A percentile compares a stretch with the other conserved stretches of the same genome.
Conservation (phyloP, 2,113 vertebrate species). For the Tetrao urogallus region DNA sequence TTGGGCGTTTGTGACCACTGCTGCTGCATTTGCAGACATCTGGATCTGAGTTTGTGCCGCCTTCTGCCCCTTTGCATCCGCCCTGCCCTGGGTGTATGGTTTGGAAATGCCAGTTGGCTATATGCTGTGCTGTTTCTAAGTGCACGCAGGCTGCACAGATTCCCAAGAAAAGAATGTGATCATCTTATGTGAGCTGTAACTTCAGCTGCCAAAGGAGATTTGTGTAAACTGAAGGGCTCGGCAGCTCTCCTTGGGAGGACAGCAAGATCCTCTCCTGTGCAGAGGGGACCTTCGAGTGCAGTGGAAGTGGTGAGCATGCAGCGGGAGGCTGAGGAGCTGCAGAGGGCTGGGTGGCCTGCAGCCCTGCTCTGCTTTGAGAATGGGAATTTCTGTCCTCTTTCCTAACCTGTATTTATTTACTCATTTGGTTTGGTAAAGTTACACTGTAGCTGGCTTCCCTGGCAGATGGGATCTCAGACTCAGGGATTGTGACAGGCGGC, state of each 20-base stretch:
- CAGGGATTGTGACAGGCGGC: accelerated
- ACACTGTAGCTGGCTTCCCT: accelerated
- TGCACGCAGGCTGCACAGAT: background rate
- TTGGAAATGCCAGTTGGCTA: background rate
- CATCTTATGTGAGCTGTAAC: background rate
- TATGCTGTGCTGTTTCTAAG: background rate
- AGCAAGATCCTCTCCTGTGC: accelerated
- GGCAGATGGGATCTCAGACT: background rate
- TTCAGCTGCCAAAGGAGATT: background rate
- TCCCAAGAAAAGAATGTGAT: background rate
- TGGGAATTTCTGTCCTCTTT: background rate
- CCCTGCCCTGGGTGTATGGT: accelerated
- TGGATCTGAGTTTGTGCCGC: accelerated
- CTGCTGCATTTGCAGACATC: accelerated
- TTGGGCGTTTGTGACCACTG: background rate
- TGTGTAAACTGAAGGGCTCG: background rate
- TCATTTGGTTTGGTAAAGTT: background rate
- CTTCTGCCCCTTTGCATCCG: background rate
- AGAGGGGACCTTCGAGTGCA: background rate
- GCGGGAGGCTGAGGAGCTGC: accelerated
- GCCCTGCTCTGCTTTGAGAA: background rate
- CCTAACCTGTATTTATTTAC: background rate
- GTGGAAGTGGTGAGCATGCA: accelerated
- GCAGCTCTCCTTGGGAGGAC: background rate
- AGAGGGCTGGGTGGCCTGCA: background rate